Base-by-base conservation (phyloP, 2,113 vertebrate species). In the Eclectus roratus region DNA sequence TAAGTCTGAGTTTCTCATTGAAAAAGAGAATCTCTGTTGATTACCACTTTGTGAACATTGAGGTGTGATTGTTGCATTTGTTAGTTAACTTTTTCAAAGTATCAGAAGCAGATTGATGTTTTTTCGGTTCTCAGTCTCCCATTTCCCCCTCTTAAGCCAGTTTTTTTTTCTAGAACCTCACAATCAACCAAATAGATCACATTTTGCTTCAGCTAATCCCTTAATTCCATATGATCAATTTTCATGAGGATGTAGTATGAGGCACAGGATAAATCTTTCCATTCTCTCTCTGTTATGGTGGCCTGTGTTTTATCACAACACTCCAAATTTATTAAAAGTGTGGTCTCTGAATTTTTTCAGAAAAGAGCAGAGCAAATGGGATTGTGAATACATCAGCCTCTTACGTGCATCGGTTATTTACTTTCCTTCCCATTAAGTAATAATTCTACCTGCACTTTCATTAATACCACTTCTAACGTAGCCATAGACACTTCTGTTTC, bases 211-310 rank as follows among this genome's bases (percentile, higher is more conserved):
- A 66, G 25, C 35, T 66, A 23, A 9, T 78, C 17, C 44, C 37
- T 70, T 76, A 79, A 76, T 53, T 55, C 15, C 6, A 25, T 60
- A 47, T 76, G 29, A 71, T 72, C 33, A 79, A 27, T 79, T 82
- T 85, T 76, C 33, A 77, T 2, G 8, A 87, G 55, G 21, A 39
- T 47, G 29, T 13, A 85, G 20, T n/a, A 58, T 23, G 43, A 64
- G 15, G 10, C 33, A 70, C 4, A 3, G 73, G 14, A 37, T 31
- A 74, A 64, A 58, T 21, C 9, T 66, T 91, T 33, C 44, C 35
- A 53, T 56, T 58, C 44, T 60, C 43, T 18, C 35, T 55, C 49
- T 58, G 4, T 52, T 56, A 61, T 0, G 0, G 16, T 35, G 24
- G 15, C 7, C 33, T 50, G 4, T 24, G 7, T 47, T 80, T 84